Evolutionary conservation across 2,113 vertebrate genomes (phyloP), one percentile per base, ranked within the genome.

Genomic region (Corythornis cristatus): DNA sequence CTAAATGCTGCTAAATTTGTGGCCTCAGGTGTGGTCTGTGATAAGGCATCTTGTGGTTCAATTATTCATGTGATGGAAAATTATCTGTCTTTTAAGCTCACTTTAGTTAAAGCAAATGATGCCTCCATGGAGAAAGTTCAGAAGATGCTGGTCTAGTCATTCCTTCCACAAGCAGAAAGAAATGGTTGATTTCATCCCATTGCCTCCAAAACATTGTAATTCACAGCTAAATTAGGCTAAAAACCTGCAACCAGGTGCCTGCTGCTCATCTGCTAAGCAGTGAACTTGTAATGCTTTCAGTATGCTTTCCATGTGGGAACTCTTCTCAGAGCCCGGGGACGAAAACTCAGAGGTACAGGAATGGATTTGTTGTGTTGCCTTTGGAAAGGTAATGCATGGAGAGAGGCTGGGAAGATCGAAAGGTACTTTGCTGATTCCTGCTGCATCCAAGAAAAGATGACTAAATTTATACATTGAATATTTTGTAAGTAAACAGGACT

Each of bases 41-140:
- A 54, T 92, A 83, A 62, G 28, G 72, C 88, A 73, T 60, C 45
- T 65, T 66, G 65, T 33, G 35, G 54, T 40, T 95, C 89, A 91
- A 91, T 92, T 89, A 85, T 82, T 92, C 31, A 65, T 48, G 62
- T 28, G 57, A 45, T 37, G 50, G 89, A 79, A 91, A 87, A 88
- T 85, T 67, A 73, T 65, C 56, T 70, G 81, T 40, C 81, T 85
- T 89, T 84, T 76, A 48, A 68, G 50, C 54, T 86, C 29, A n/a
- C n/a, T 90, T 66, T 65, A 56, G 66, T 60, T 89, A 72, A 87
- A 89, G 78, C 26, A 48, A 65, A 61, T 12, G 37, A 28, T 5
- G 11, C 23, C n/a, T 89, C 71, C 1, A 0, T 20, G 17, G 62
- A 83, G 60, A 72, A 78, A 65, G 81, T 72, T 48, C 23, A 28